Percentiles rank a stretch among this genome's conserved stretches.
Evolutionary conservation across 2,797 vertebrate species (phyloP).

Genomic region (Neosalanx taihuensis): DNA sequence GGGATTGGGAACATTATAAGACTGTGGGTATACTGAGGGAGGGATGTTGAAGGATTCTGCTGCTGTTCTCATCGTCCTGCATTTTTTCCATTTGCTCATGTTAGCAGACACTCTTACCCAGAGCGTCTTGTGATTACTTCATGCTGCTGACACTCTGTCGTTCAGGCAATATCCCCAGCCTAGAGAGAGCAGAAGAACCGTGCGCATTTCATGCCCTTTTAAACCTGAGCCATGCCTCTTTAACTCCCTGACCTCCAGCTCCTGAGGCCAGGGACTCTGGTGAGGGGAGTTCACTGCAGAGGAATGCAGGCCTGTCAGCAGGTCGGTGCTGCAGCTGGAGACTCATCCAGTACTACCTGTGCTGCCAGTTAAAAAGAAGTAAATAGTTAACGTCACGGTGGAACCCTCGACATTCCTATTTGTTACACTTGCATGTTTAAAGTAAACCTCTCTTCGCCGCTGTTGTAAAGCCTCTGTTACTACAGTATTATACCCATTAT

Average conservation of each 20-base stretch:
- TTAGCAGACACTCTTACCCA: too few relatives aligned
- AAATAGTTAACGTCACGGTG: not conserved
- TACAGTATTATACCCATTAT: too few relatives aligned
- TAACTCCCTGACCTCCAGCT: not conserved
- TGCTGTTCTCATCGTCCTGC: too few relatives aligned
- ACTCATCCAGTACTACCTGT: not conserved
- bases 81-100: too few relatives aligned
- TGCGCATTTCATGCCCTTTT: not conserved
- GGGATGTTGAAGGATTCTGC: too few relatives aligned
- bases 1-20: not conserved
- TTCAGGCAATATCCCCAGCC: too few relatives aligned
- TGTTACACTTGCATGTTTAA: not conserved
- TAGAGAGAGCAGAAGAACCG: not conserved
- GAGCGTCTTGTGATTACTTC: too few relatives aligned
- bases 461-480: too few relatives aligned
- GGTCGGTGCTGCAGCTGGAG: not conserved
- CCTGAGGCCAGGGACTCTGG: slow-evolving; percentile 10
- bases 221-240: not conserved
- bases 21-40: too few relatives aligned
- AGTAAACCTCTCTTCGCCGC: too few relatives aligned
- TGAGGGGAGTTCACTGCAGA: not conserved
- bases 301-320: slow-evolving; percentile 8
- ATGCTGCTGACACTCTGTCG: not conserved
- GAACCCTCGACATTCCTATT: not conserved
- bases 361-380: not conserved